Evolutionary conservation across 2,888 invertebrate species (phyloP).

Genomic region (Dryomyza anilis): DNA sequence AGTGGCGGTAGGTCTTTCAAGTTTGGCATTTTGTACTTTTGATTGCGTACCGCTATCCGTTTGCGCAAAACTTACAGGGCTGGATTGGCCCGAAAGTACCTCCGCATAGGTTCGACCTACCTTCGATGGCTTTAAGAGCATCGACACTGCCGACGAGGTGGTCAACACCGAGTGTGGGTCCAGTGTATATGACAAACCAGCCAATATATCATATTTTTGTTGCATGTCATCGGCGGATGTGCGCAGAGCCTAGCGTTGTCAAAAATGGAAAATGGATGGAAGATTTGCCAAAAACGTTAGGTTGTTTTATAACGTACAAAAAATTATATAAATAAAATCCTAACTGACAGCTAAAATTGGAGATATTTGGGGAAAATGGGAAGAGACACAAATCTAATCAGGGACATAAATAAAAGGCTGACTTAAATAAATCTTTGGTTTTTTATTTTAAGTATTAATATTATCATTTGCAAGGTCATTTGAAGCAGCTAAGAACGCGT

Average conservation of each 20-base stretch:
- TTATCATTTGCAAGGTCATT: background rate
- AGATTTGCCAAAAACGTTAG: slow-evolving; percentile 61
- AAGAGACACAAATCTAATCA: slow-evolving; percentile 16
- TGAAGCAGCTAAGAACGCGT: no score
- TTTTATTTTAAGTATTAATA: slow-evolving; percentile 23
- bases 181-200: slow-evolving; percentile 73
- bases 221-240: slow-evolving; percentile 69
- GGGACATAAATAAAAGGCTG: slow-evolving; percentile 15
- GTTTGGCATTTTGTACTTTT: slow-evolving; percentile 35
- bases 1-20: slow-evolving; percentile 35
- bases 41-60: slow-evolving; percentile 34
- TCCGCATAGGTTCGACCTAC: slow-evolving; percentile 69
- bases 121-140: slow-evolving; percentile 60
- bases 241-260: slow-evolving; percentile 60
- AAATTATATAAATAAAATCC: slow-evolving; percentile 21
- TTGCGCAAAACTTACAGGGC: slow-evolving; percentile 53
- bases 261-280: slow-evolving; percentile 52
- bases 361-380: background rate
- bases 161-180: slow-evolving; percentile 72
- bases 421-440: slow-evolving; percentile 26
- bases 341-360: background rate
- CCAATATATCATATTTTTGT: slow-evolving; percentile 75
- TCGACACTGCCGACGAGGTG: slow-evolving; percentile 62
- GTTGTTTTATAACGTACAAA: slow-evolving; percentile 41
- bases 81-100: slow-evolving; percentile 70